Conservation (phyloP, 2,888 invertebrate species). For the Latrodectus elegans region DNA sequence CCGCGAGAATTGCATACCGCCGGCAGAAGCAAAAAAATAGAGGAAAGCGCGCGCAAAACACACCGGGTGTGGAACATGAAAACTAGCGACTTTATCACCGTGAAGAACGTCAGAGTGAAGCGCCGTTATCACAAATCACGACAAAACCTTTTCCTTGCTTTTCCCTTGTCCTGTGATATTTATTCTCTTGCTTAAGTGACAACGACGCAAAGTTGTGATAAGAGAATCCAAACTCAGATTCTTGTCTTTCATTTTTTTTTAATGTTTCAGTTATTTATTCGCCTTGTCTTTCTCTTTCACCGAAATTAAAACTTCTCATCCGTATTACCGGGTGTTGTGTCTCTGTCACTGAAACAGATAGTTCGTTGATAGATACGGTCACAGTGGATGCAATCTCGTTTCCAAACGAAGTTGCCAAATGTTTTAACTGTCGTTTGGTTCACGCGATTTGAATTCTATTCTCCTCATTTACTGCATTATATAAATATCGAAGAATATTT, state of each 20-base stretch:
- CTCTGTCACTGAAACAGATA: background rate
- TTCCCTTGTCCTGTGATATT: conserved; percentile 50
- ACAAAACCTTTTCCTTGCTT: conserved; percentile 32
- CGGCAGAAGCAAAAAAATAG: conserved; percentile 14
- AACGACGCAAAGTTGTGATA: conserved; percentile 37
- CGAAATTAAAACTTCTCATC: background rate
- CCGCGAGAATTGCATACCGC: conserved; percentile 43
- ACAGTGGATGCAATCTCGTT: too few relatives aligned
- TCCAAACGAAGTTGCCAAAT: too few relatives aligned
- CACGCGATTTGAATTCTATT: too few relatives aligned
- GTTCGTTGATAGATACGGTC: too few relatives aligned
- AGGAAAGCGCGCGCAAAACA: conserved; percentile 12
- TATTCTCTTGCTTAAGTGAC: conserved; percentile 59
- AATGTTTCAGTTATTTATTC: background rate
- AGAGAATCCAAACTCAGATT: conserved; percentile 20
- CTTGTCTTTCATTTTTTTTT: background rate
- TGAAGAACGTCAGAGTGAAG: conserved; percentile 43
- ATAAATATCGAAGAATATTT: too few relatives aligned
- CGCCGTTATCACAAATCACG: conserved; percentile 64
- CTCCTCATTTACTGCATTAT: too few relatives aligned
- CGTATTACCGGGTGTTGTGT: background rate
- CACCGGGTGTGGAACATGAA: conserved; percentile 42
- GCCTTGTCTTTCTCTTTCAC: background rate
- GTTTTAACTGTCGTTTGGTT: too few relatives aligned
- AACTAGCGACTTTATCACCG: conserved; percentile 57